phyloP scores from a whole-genome alignment of 2,888 invertebrate species.

The Hemithea aestivaria region DNA sequence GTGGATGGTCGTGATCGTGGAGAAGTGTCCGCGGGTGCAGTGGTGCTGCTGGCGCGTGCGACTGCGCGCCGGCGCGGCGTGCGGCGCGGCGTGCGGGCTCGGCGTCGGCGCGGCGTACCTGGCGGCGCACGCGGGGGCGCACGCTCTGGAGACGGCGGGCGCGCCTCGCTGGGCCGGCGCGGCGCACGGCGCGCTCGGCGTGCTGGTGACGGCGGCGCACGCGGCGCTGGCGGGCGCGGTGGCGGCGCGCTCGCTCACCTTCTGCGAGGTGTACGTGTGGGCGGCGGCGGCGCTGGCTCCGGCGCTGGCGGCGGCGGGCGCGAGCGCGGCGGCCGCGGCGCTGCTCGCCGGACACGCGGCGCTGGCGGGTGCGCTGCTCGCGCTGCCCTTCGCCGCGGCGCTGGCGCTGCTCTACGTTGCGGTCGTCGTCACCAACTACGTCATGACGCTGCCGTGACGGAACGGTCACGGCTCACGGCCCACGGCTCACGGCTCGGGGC shows the following conservation, averaged over 20 bases:
- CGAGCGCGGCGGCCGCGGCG: conserved; percentile 10
- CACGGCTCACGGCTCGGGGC: neutral
- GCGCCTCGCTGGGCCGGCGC: conserved; percentile 16
- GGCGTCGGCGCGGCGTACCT: conserved; percentile 24
- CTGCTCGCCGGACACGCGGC: too few species aligned
- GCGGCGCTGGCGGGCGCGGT: conserved; percentile 34
- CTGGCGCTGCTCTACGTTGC: neutral
- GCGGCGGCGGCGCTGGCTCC: conserved; percentile 22
- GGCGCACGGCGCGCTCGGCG: conserved; percentile 37
- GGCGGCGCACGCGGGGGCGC: conserved; percentile 15
- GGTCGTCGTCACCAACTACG: conserved; percentile 42
- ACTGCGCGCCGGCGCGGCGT: conserved; percentile 24
- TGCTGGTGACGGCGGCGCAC: conserved; percentile 35
- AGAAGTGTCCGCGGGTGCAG: conserved; percentile 35
- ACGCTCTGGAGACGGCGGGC: conserved; percentile 13
- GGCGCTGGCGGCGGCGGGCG: conserved; percentile 13
- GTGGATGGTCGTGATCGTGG: conserved; percentile 23
- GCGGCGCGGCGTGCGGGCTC: conserved; percentile 30
- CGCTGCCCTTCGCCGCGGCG: neutral
- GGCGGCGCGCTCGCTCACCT: conserved; percentile 24
- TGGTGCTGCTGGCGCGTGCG: conserved; percentile 33
- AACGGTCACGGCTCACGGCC: conserved; percentile 1
- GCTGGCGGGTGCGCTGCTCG: neutral
- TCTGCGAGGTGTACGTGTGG: conserved; percentile 47
- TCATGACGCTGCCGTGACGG: conserved; percentile 32